A percentile compares a stretch with the other conserved stretches of the same genome.
These are phyloP conservation scores for Drosophila baimaii DNA, from an alignment of 1,140 invertebrate genomes.

Conservation along the genomic window DNA sequence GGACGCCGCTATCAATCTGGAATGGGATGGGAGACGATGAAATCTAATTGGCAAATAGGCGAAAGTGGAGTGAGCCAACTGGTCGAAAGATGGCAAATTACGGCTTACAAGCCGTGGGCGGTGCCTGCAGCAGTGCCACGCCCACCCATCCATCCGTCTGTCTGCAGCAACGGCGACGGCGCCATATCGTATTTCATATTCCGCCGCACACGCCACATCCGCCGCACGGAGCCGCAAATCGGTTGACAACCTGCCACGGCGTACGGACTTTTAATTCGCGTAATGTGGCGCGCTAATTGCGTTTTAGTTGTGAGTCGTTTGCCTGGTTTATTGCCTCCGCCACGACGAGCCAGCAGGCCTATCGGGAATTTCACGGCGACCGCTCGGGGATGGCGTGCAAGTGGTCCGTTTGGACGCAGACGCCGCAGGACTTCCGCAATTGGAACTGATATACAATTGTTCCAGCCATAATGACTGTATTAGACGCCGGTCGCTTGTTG, in stretches of 20 bases:
- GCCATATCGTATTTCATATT: constrained; percentile 60
- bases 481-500: constrained; percentile 34
- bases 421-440: constrained; percentile 64
- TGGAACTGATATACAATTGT: constrained; percentile 68
- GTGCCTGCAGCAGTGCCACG: constrained; percentile 1
- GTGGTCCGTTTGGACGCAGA: constrained; percentile 56
- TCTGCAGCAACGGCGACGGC: constrained; percentile 23
- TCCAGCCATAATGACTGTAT: constrained; percentile 61
- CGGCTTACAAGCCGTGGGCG: constrained; percentile 6
- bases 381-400: constrained; percentile 60
- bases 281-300: constrained; percentile 69
- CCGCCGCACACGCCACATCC: constrained; percentile 10
- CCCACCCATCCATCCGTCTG: constrained; percentile 28
- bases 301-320: constrained; percentile 59
- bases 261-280: constrained; percentile 52
- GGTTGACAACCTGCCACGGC: constrained; percentile 21
- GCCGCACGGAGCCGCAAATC: constrained; percentile 23
- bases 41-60: constrained; percentile 17
- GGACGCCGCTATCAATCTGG: constrained; percentile 5
- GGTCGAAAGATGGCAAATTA: constrained; percentile 17
- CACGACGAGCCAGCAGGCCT: not conserved
- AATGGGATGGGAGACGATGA: not conserved
- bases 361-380: constrained; percentile 29
- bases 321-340: constrained; percentile 8
- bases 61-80: constrained; percentile 19